Evolutionary conservation across 2,113 vertebrate genomes (phyloP), one percentile per base, ranked within the genome.

Genomic region (Colinus virginianus): DNA sequence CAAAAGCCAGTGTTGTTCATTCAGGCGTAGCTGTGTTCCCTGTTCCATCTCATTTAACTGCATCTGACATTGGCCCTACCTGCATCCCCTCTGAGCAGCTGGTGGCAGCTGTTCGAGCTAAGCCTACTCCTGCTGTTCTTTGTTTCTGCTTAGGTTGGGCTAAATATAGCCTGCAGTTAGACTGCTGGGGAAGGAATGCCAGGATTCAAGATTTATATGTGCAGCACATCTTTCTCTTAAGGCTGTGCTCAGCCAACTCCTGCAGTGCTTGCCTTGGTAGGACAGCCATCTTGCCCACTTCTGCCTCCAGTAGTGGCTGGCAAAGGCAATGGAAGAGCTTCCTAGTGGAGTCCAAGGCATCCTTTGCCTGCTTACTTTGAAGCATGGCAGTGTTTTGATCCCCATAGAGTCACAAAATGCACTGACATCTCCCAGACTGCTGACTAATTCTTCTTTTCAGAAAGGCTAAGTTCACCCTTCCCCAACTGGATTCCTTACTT

Each of bases 41-140:
- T 56, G 81, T 90, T 96, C 89, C 94, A 88, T 91, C 87, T 94
- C 87, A 85, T 91, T 96, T 92, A 88, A 75, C 91, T 78, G 15
- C 66, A 78, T 94, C 87, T 94, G 87, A 94, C 79, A 80, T 51
- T 7, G 4, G 58, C 64, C 43, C 61, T 96, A 96, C 96, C 96
- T 95, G 90, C 1, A 0, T 87, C 75, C 78, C 59, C 70, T 87
- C 80, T 21, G 58, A 94, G 86, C 94, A 96, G 93, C 94, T 95
- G 90, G 26, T 85, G 78, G 89, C 88, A 93, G 94, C 93, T 95
- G 90, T 36, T 95, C 11, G 32, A 90, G 76, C 79, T 77, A 45
- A 74, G 75, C 59, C 71, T 49, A 64, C 34, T 66, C 72, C 78
- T 94, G 88, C 90, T 82, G 75, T 72, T 94, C 75, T 70, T 80